Percentiles rank a stretch among this genome's conserved stretches.
phyloP scores from a whole-genome alignment of 2,113 vertebrate genomes.

The Heterocephalus glaber region DNA sequence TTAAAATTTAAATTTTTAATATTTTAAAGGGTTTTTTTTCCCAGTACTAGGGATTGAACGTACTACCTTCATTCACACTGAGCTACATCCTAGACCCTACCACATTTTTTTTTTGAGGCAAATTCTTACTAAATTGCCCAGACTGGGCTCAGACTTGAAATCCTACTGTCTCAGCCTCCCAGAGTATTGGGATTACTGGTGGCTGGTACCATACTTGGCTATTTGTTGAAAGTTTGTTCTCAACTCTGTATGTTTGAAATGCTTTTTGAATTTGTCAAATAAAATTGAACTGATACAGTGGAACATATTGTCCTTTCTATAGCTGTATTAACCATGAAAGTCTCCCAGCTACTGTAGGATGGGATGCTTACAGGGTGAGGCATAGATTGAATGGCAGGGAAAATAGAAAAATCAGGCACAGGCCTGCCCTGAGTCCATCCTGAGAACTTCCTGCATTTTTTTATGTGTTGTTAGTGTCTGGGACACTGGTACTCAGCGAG shows the following conservation, averaged over 20 bases:
- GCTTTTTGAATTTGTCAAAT: background rate
- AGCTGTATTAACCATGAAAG: background rate
- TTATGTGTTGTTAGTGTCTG: background rate
- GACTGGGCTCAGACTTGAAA: background rate
- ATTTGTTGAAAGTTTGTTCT: background rate
- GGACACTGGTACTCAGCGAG: background rate
- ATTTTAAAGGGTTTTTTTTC: background rate
- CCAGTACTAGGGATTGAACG: background rate
- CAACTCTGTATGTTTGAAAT: background rate
- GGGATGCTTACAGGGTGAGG: background rate
- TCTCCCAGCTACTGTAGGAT: background rate
- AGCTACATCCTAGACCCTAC: background rate
- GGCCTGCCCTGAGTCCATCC: constrained; percentile 23
- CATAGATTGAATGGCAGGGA: background rate
- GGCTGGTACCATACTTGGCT: background rate
- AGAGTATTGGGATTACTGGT: background rate
- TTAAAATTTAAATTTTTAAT: background rate
- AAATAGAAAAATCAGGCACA: constrained; percentile 28
- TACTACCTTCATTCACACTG: background rate
- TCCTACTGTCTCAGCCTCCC: background rate
- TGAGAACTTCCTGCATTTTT: background rate
- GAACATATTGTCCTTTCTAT: background rate
- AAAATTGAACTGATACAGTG: background rate
- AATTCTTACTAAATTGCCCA: background rate
- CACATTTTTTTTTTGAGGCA: background rate